These are phyloP conservation scores for Grallaria varia DNA, from an alignment of 2,113 vertebrate species.

Conservation along the genomic window DNA sequence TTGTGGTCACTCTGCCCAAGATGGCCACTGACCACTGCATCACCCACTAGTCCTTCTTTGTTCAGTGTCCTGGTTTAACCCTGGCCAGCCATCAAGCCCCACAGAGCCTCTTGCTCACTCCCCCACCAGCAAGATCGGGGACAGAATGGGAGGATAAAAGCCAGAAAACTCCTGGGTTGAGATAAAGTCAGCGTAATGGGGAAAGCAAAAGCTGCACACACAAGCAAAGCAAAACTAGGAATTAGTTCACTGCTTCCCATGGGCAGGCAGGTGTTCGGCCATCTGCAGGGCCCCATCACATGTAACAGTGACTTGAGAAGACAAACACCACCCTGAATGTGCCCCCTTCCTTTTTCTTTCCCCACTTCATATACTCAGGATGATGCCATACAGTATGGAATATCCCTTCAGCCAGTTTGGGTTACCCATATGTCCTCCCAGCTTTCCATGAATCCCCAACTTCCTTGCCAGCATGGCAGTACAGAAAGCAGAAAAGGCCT, in stretches of 20 bases:
- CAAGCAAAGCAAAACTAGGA: neutral
- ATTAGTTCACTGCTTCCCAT: neutral
- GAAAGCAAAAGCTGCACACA: neutral
- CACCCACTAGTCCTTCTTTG: neutral
- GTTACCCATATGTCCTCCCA: neutral
- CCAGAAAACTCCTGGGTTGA: neutral
- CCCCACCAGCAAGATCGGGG: rapidly evolving
- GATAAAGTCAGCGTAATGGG: neutral
- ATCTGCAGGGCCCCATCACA: neutral
- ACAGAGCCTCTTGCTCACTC: neutral
- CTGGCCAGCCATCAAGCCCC: neutral
- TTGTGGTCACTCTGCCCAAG: neutral
- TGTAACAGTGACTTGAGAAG: neutral
- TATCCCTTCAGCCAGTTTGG: neutral
- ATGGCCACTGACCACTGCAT: rapidly evolving
- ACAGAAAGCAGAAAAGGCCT: neutral
- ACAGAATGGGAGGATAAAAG: neutral
- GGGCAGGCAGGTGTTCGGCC: neutral
- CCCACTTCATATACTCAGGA: neutral
- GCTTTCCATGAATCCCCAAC: rapidly evolving
- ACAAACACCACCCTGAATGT: neutral
- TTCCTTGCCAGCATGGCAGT: neutral
- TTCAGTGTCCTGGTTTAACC: neutral
- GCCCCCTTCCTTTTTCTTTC: neutral
- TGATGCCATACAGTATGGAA: neutral